Percentiles rank a stretch among this genome's conserved stretches.
These are phyloP conservation scores for Mellilla xanthometata DNA, from an alignment of 2,888 invertebrate species.

Conservation along the genomic window DNA sequence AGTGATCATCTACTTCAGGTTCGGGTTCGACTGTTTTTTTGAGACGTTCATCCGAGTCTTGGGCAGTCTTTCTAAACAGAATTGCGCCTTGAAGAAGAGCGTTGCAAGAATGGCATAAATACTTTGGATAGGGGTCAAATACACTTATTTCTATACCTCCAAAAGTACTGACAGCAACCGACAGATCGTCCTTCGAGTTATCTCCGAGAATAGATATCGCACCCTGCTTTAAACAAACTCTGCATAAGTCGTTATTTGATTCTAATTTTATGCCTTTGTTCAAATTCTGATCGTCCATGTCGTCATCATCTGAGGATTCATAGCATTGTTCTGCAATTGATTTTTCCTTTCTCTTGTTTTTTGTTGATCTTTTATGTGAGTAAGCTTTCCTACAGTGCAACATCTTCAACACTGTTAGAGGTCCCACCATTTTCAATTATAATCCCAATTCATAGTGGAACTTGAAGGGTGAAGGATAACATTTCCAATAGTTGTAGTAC, in stretches of 20 bases:
- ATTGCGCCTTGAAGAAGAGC: constrained; percentile 60
- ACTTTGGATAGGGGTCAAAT: constrained; percentile 61
- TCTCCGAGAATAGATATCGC: constrained; percentile 55
- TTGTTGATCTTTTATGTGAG: not conserved
- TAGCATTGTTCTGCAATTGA: not conserved
- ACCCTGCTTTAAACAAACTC: constrained; percentile 68
- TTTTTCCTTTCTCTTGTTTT: not conserved
- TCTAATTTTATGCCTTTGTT: constrained; percentile 2
- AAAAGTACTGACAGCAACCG: constrained; percentile 48
- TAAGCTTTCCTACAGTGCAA: constrained; percentile 21
- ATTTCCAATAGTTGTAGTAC: too few species aligned
- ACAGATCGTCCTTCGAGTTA: constrained; percentile 39
- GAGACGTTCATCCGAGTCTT: constrained; percentile 51
- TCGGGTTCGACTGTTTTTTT: constrained; percentile 26
- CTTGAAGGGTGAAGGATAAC: too few species aligned
- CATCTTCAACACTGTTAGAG: constrained; percentile 18
- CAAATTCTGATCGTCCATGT: not conserved
- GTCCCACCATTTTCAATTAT: constrained; percentile 23
- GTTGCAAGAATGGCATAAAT: constrained; percentile 57
- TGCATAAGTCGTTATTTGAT: constrained; percentile 41
- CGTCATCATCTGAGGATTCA: not conserved
- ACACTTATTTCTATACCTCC: constrained; percentile 49
- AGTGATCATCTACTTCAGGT: constrained; percentile 25
- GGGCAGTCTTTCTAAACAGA: constrained; percentile 63
- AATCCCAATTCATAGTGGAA: too few species aligned